Evolutionary conservation across 92 coral and sea anemone genomes (phyloP), one percentile per base, ranked within the genome.

Genomic region (Parazoanthus atlanticus): DNA sequence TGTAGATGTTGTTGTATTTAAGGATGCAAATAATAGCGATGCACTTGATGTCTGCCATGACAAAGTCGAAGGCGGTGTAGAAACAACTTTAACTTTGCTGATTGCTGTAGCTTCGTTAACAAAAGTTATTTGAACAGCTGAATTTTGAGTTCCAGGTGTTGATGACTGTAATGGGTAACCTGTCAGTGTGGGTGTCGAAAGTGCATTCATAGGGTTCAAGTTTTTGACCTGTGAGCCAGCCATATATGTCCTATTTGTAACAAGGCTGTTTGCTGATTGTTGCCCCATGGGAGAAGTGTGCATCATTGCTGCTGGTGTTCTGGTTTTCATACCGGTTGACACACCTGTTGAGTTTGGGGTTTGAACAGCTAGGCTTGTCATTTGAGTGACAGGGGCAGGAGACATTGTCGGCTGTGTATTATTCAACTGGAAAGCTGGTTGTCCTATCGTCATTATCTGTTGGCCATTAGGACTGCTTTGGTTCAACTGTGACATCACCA

Each of bases 81-180:
- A 84, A 17, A 69, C 87, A 43, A 84, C 78, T 28, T 49, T 71
- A 84, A 84, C 87, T 84, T 69, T 84, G 52, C 87, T 84, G 64
- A 84, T 84, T 41, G 87, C 87, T 19, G 87, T 84, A 67, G 87
- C 36, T 84, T 84, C 87, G 43, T 84, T 71, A 70, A 84, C 78
- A 70, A 84, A 84, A 1, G 87, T 84, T 26, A 84, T 71, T 23
- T 84, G 87, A 43, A 84, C 87, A 1, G 87, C 11, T 71, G 78
- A 84, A 30, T 47, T 49, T 61, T 70, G 87, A 11, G 69, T 71
- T 70, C 19, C 67, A 43, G 87, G 19, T 6, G 5, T 54, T 30
- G 43, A 8, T 21, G 84, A 30, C 36, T 34, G 58, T 36, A 41
- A n/a, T 34, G 49, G 28, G 1, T 26, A 66, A 82, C 30, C 15